A percentile compares a stretch with the other conserved stretches of the same genome.
phyloP scores from a whole-genome alignment of 1,140 invertebrate genomes.

The Temnothorax nylanderi region DNA sequence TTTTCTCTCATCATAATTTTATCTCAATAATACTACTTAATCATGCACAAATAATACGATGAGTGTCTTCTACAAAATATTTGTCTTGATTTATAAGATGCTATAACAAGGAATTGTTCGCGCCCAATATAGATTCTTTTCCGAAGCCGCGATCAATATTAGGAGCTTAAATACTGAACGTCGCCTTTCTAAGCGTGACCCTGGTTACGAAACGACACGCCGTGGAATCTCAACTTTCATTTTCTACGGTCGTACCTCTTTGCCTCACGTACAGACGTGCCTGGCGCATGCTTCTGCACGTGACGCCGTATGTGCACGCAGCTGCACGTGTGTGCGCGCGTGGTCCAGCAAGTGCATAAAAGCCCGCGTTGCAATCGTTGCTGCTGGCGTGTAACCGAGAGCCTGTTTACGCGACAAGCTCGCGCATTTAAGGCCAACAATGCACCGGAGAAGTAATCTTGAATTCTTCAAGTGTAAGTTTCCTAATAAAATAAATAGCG shows the following conservation, averaged over 20 bases:
- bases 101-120: background rate
- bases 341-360: constrained; percentile 56
- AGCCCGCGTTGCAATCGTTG: constrained; percentile 11
- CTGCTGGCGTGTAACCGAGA: constrained; percentile 35
- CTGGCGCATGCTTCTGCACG: constrained; percentile 69
- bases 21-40: background rate
- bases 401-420: constrained; percentile 43
- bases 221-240: constrained; percentile 75
- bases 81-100: background rate
- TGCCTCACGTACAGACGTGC: constrained; percentile 32
- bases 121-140: background rate
- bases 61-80: background rate
- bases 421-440: constrained; percentile 34
- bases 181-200: constrained; percentile 73
- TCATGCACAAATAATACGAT: background rate
- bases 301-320: constrained; percentile 60
- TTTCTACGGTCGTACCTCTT: constrained; percentile 64
- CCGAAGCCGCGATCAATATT: background rate
- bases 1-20: background rate
- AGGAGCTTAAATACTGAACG: constrained; percentile 46
- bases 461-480: constrained; percentile 33
- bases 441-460: background rate
- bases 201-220: constrained; percentile 70
- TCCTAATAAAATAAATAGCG: background rate
- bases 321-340: constrained; percentile 43